A percentile compares a stretch with the other conserved stretches of the same genome.
Evolutionary conservation across 2,797 vertebrate species (phyloP).

Genomic region (Spinibarbus caldwelli): DNA sequence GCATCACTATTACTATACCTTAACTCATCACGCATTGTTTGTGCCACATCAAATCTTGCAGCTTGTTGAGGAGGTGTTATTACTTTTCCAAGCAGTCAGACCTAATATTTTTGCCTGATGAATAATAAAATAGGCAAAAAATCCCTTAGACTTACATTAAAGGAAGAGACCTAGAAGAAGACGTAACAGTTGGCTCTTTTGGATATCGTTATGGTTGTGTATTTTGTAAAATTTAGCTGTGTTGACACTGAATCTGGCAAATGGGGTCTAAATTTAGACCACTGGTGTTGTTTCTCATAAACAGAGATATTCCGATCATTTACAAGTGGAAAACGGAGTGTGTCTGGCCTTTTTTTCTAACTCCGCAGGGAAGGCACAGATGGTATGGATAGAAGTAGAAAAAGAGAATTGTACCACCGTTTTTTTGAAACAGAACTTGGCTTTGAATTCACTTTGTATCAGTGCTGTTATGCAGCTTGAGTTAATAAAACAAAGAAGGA

Average conservation of each 20-base stretch:
- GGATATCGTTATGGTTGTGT: background rate
- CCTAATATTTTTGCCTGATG: background rate
- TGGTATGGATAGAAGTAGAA: conserved; percentile 9
- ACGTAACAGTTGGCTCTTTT: background rate
- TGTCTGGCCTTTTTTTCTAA: too few relatives aligned
- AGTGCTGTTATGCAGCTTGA: background rate
- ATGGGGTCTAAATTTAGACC: background rate
- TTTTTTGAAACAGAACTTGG: conserved; percentile 14
- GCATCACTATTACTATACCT: background rate
- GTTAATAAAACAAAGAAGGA: conserved; percentile 1
- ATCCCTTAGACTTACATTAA: background rate
- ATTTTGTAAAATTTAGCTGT: background rate
- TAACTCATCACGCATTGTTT: background rate
- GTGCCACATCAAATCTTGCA: background rate
- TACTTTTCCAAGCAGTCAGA: background rate
- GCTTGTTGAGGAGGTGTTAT: conserved; percentile 20
- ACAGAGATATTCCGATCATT: background rate
- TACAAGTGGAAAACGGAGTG: conserved; percentile 7
- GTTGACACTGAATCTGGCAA: background rate
- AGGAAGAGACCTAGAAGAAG: background rate
- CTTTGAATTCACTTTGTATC: background rate
- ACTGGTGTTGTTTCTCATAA: background rate
- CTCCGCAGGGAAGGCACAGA: conserved; percentile 34
- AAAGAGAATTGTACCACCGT: background rate
- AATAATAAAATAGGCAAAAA: background rate